Percentiles rank a stretch among this genome's conserved stretches.
Conservation (phyloP, 2,888 invertebrate species). For the Aphrophora alni region DNA sequence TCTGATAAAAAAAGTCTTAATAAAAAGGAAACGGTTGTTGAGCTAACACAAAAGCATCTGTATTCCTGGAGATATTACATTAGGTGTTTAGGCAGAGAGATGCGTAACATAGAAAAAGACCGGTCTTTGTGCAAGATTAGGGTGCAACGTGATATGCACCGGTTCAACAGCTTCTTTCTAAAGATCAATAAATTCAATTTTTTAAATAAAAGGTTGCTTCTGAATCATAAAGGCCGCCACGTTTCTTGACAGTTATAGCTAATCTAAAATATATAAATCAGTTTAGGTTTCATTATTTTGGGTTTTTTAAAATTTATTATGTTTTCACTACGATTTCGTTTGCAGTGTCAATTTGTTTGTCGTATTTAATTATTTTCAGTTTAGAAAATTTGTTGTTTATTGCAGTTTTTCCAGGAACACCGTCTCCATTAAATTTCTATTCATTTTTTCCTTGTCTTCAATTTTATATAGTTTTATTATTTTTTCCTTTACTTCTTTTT, state of each 20-base stretch:
- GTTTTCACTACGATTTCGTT: too few species aligned
- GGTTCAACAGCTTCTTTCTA: slow-evolving; percentile 34
- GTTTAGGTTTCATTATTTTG: background rate
- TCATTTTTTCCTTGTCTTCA: too few species aligned
- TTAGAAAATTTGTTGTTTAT: too few species aligned
- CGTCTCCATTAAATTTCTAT: too few species aligned
- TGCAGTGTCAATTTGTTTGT: too few species aligned
- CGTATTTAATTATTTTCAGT: too few species aligned
- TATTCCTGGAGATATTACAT: background rate
- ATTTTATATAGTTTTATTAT: too few species aligned
- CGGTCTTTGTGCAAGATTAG: too few species aligned
- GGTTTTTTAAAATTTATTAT: too few species aligned
- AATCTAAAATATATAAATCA: background rate
- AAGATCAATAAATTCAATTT: slow-evolving; percentile 27
- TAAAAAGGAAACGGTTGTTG: slow-evolving; percentile 41
- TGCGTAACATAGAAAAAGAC: background rate
- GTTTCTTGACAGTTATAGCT: background rate
- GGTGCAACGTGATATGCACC: slow-evolving; percentile 23
- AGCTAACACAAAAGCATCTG: slow-evolving; percentile 37
- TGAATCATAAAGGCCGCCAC: background rate
- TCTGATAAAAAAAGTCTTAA: slow-evolving; percentile 30
- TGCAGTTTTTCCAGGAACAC: too few species aligned
- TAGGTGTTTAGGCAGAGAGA: background rate
- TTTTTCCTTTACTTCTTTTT: too few species aligned
- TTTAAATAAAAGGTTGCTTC: background rate